Conservation (phyloP, 2,888 invertebrate species). For the Antitype chi region DNA sequence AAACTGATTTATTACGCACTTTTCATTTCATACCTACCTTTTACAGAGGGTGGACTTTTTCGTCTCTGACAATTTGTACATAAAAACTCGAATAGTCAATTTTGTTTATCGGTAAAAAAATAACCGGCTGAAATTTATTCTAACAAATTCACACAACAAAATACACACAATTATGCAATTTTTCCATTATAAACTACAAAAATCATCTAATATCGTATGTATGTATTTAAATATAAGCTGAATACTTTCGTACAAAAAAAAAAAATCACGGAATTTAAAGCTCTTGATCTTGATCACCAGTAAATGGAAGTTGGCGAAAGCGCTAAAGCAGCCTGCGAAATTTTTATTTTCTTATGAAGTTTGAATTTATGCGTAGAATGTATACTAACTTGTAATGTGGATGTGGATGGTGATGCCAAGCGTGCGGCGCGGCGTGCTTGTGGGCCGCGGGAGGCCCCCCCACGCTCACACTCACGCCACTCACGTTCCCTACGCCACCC, state of each 20-base stretch:
- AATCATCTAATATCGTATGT: neutral
- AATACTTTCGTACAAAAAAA: too few relatives aligned
- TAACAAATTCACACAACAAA: neutral
- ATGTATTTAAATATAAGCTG: neutral
- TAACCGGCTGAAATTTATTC: neutral
- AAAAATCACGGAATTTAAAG: too few relatives aligned
- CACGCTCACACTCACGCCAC: constrained; percentile 82
- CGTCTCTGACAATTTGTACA: neutral
- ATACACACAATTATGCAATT: neutral
- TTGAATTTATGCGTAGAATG: too few relatives aligned
- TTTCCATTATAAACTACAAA: neutral
- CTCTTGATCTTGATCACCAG: neutral
- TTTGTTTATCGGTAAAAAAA: neutral
- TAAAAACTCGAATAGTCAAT: neutral
- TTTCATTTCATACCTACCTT: neutral
- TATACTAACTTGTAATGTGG: constrained; percentile 85
- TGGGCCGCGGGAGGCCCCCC: constrained; percentile 85
- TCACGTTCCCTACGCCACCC: constrained; percentile 63
- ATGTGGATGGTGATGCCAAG: constrained; percentile 87
- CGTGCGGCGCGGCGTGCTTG: constrained; percentile 80
- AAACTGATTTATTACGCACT: neutral
- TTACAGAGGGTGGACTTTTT: neutral
- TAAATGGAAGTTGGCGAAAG: neutral
- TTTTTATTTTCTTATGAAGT: too few relatives aligned
- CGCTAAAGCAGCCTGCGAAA: too few relatives aligned